These are phyloP conservation scores for Cryptops parisi DNA, from an alignment of 2,888 invertebrate species.

Conservation along the genomic window DNA sequence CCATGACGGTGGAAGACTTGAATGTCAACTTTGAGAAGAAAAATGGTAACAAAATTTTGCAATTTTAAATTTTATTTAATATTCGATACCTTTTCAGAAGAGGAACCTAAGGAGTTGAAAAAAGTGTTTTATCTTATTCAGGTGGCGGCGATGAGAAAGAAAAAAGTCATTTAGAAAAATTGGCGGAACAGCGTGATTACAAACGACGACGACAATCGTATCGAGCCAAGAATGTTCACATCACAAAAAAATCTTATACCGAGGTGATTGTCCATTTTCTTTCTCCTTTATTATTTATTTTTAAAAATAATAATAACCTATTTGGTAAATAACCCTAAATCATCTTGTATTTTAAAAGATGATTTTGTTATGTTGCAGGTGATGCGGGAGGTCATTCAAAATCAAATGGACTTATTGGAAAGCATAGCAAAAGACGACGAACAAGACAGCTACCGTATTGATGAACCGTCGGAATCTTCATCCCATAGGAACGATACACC, in stretches of 20 bases:
- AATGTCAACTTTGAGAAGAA: conserved; percentile 22
- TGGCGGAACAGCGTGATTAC: conserved; percentile 28
- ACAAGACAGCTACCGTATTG: too few species aligned
- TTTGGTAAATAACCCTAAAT: too few species aligned
- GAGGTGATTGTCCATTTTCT: conserved; percentile 28
- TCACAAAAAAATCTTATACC: conserved; percentile 31
- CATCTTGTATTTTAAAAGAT: too few species aligned
- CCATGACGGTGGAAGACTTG: conserved; percentile 25
- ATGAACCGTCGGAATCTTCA: too few species aligned
- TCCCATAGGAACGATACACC: too few species aligned
- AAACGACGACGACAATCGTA: conserved; percentile 30
- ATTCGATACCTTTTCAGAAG: not conserved
- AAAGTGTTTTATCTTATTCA: not conserved
- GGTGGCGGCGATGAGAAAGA: conserved; percentile 9
- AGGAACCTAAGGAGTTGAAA: too few species aligned
- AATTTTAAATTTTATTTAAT: not conserved
- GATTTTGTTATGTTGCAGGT: conserved; percentile 18
- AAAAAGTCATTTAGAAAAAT: conserved; percentile 24
- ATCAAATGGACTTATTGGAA: conserved; percentile 16
- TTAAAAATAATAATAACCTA: too few species aligned
- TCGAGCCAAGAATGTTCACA: conserved; percentile 32
- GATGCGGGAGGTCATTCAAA: conserved; percentile 20
- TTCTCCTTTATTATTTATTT: not conserved
- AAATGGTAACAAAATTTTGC: conserved; percentile 9
- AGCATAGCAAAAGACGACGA: not conserved